These are phyloP conservation scores for Tetraneura akinire DNA, from an alignment of 1,140 invertebrate species.

Conservation along the genomic window DNA sequence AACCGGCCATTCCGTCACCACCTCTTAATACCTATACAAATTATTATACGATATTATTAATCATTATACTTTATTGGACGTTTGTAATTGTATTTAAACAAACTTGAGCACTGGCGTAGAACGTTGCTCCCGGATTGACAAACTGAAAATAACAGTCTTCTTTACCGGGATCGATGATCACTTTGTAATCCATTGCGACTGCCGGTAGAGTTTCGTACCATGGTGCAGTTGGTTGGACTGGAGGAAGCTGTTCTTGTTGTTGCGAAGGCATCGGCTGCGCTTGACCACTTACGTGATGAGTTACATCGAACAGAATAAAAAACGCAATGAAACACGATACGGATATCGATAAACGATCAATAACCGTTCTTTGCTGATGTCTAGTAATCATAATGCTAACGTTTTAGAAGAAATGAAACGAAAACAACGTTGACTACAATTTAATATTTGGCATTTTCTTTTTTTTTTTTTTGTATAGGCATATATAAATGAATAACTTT, in stretches of 20 bases:
- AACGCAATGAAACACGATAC: background rate
- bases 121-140: conserved; percentile 86
- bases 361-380: background rate
- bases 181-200: conserved; percentile 92
- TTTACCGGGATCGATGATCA: conserved; percentile 89
- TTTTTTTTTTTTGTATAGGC: no score
- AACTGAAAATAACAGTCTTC: conserved; percentile 94
- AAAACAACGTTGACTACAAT: background rate
- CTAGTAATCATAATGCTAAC: background rate
- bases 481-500: background rate
- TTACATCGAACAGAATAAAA: background rate
- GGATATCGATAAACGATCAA: background rate
- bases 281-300: background rate
- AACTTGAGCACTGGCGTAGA: conserved; percentile 92
- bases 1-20: conserved; percentile 89
- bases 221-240: background rate
- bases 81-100: background rate
- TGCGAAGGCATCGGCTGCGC: background rate
- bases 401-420: background rate
- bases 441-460: background rate
- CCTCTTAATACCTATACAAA: conserved; percentile 74
- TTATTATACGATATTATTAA: no score
- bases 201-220: conserved; percentile 69
- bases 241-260: conserved; percentile 5
- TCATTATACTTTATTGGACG: no score